Conservation (phyloP, 37 sponge, comb jelly and placozoan genomes). For the Crambe crambe region DNA sequence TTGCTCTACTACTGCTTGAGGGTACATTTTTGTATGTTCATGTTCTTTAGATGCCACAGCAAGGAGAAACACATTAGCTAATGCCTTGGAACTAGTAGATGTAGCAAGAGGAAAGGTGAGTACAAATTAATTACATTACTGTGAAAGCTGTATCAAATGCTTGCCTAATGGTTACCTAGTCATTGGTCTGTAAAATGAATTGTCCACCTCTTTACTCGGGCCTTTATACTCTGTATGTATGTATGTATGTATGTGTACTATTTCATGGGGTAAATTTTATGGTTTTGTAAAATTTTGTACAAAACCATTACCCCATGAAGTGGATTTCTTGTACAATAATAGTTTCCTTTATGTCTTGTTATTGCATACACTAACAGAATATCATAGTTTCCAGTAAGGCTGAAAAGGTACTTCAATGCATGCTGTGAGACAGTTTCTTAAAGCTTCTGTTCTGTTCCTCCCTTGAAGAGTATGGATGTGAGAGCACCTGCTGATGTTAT, state of each 20-base stretch:
- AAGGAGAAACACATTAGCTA: conserved; percentile 49
- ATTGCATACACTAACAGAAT: no score
- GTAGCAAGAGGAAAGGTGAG: conserved; percentile 61
- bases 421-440: background rate
- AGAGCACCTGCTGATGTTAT: conserved; percentile 64
- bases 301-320: no score
- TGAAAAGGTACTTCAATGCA: conserved; percentile 8
- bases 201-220: no score
- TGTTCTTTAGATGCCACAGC: conserved; percentile 35
- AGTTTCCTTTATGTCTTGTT: no score
- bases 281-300: no score
- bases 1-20: no score
- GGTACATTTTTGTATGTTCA: no score
- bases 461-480: conserved; percentile 35
- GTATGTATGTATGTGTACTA: no score
- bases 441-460: background rate
- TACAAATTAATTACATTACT: background rate
- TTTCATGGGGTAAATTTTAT: no score
- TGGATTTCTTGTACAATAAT: background rate
- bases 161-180: no score
- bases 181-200: no score
- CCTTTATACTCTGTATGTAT: no score
- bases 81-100: conserved; percentile 61
- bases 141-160: conserved; percentile 14
- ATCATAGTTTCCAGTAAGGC: conserved; percentile 63